Percentiles rank a stretch among this genome's conserved stretches.
These are phyloP conservation scores for Neoarius graeffei DNA, from an alignment of 2,113 vertebrate species.

Conservation along the genomic window DNA sequence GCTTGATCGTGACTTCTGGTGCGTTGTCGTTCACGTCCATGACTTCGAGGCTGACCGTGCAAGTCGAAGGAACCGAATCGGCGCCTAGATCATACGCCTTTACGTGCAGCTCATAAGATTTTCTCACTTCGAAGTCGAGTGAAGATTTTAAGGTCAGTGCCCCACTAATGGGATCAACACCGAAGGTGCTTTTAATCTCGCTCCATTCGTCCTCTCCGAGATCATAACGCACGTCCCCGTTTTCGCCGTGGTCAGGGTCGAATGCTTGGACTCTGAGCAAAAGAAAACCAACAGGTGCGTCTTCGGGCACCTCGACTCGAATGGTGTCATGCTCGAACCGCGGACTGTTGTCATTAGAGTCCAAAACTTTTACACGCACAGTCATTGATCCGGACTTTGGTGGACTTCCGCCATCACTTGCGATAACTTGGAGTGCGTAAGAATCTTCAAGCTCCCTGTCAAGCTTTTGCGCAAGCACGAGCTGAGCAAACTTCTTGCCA, in stretches of 20 bases:
- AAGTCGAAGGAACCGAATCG: constrained; percentile 65
- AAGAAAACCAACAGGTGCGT: constrained; percentile 69
- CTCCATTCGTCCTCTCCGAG: constrained; percentile 56
- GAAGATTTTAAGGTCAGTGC: constrained; percentile 65
- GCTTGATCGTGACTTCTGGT: constrained; percentile 74
- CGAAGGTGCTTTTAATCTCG: constrained; percentile 65
- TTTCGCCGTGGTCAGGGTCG: constrained; percentile 72
- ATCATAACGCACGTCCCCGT: constrained; percentile 72
- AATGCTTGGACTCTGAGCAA: constrained; percentile 72
- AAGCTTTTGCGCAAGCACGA: constrained; percentile 69
- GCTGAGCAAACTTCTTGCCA: constrained; percentile 67
- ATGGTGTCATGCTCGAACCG: constrained; percentile 69
- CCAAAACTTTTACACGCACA: constrained; percentile 69
- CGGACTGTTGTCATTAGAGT: constrained; percentile 78
- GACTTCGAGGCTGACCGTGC: constrained; percentile 68
- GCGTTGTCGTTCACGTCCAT: constrained; percentile 79
- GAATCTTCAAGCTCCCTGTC: constrained; percentile 73
- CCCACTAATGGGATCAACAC: constrained; percentile 67
- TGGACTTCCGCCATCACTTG: constrained; percentile 63
- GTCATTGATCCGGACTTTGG: constrained; percentile 65
- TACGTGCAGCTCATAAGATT: constrained; percentile 69
- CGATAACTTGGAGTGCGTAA: constrained; percentile 68
- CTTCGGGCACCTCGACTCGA: constrained; percentile 72
- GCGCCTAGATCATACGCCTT: constrained; percentile 68
- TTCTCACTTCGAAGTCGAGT: constrained; percentile 71